Evolutionary conservation across 2,113 vertebrate genomes (phyloP).

Genomic region (Tachuris rubrigastra): DNA sequence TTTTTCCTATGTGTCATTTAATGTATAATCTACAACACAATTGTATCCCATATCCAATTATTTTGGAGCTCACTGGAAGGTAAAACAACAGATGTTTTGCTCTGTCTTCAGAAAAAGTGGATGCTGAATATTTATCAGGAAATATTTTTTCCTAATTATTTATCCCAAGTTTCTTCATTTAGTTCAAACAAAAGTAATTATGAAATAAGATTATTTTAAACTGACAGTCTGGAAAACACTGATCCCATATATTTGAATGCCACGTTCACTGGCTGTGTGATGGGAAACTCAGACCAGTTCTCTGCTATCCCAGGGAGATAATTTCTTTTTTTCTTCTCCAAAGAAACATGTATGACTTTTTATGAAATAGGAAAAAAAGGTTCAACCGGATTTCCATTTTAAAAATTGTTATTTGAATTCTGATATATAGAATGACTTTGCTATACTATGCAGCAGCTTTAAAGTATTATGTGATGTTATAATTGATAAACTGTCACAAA

Average conservation of each 20-base stretch:
- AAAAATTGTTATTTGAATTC: not conserved
- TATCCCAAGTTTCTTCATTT: not conserved
- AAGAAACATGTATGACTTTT: not conserved
- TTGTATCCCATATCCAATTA: not conserved
- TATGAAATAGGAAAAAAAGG: not conserved
- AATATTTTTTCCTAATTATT: not conserved
- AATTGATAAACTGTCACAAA: conserved; percentile 49
- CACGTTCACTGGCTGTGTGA: not conserved
- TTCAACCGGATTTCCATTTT: not conserved
- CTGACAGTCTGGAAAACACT: not conserved
- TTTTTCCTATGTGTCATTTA: not conserved
- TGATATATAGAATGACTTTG: not conserved
- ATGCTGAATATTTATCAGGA: not conserved
- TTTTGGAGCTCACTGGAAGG: not conserved
- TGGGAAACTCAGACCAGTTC: not conserved
- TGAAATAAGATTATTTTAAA: not conserved
- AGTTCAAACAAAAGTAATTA: not conserved
- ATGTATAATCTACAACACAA: not conserved
- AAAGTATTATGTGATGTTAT: not conserved
- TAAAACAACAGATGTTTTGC: not conserved
- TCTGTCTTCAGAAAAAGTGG: not conserved
- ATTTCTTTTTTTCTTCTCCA: not conserved
- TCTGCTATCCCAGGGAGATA: not conserved
- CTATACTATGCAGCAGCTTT: not conserved
- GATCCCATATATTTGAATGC: not conserved